phyloP scores from a whole-genome alignment of 1,140 invertebrate species.

The Lineus longissimus region DNA sequence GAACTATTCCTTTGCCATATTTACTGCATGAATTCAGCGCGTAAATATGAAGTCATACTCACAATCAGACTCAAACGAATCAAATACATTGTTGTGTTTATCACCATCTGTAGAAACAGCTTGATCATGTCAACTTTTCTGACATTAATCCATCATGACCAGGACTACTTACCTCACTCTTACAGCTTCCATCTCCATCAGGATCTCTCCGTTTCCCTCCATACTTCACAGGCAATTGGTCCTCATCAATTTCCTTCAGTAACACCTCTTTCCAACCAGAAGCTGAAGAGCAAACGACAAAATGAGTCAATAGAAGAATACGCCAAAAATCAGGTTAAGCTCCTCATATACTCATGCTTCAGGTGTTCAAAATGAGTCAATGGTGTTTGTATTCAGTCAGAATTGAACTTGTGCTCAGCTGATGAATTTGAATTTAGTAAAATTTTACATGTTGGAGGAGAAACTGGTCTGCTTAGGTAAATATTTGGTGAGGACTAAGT shows the following conservation, averaged over 20 bases:
- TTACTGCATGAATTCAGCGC: too few relatives aligned
- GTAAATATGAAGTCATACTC: too few relatives aligned
- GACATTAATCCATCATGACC: neutral
- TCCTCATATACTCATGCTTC: neutral
- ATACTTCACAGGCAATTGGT: slow-evolving; percentile 71
- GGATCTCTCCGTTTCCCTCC: slow-evolving; percentile 73
- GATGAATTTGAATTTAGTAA: too few relatives aligned
- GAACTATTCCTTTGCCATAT: too few relatives aligned
- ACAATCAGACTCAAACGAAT: too few relatives aligned
- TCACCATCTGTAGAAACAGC: too few relatives aligned
- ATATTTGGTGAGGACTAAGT: too few relatives aligned
- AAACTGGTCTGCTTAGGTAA: too few relatives aligned
- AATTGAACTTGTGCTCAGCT: too few relatives aligned
- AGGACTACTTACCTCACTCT: slow-evolving; percentile 50
- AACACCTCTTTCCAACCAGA: slow-evolving; percentile 59
- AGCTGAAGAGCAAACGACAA: neutral
- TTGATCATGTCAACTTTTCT: neutral
- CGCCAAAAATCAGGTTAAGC: too few relatives aligned
- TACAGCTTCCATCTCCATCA: slow-evolving; percentile 67
- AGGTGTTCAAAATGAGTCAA: neutral
- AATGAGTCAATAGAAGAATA: neutral
- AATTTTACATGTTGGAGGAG: too few relatives aligned
- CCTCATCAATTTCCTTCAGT: slow-evolving; percentile 62
- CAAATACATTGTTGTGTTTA: too few relatives aligned
- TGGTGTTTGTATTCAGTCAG: neutral